A percentile compares a stretch with the other conserved stretches of the same genome.
Evolutionary conservation across 2,113 vertebrate genomes (phyloP).

Genomic region (Diglossa brunneiventris): DNA sequence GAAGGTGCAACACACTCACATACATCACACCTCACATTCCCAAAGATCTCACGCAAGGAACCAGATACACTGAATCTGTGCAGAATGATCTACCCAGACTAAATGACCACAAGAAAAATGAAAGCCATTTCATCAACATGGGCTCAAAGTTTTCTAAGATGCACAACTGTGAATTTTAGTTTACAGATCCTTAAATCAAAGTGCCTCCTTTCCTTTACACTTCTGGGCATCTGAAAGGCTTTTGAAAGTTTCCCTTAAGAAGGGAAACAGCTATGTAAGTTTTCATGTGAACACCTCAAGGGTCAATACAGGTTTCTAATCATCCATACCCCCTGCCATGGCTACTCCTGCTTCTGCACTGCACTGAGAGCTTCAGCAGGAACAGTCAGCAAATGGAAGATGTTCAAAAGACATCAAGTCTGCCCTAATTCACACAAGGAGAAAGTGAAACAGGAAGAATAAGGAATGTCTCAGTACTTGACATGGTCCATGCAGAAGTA

Average conservation of each 20-base stretch:
- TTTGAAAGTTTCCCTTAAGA: neutral
- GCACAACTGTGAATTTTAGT: neutral
- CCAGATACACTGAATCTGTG: fast-evolving
- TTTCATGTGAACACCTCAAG: neutral
- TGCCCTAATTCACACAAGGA: neutral
- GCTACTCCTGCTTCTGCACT: neutral
- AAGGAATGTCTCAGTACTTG: neutral
- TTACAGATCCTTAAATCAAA: neutral
- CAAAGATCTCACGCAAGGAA: neutral
- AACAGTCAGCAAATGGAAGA: neutral
- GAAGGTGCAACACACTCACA: neutral
- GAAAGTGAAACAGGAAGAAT: neutral
- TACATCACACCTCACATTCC: neutral
- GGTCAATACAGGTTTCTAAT: neutral
- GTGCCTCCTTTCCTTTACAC: neutral
- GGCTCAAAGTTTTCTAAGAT: neutral
- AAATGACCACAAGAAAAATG: neutral
- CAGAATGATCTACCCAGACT: neutral
- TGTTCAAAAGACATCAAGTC: neutral
- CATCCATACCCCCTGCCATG: neutral
- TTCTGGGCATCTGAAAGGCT: neutral
- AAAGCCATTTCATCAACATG: neutral
- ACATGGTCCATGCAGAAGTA: neutral
- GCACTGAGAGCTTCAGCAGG: neutral
- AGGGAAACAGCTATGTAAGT: neutral